Conservation (phyloP, 1,140 invertebrate genomes). For the Pollicipes pollicipes region DNA sequence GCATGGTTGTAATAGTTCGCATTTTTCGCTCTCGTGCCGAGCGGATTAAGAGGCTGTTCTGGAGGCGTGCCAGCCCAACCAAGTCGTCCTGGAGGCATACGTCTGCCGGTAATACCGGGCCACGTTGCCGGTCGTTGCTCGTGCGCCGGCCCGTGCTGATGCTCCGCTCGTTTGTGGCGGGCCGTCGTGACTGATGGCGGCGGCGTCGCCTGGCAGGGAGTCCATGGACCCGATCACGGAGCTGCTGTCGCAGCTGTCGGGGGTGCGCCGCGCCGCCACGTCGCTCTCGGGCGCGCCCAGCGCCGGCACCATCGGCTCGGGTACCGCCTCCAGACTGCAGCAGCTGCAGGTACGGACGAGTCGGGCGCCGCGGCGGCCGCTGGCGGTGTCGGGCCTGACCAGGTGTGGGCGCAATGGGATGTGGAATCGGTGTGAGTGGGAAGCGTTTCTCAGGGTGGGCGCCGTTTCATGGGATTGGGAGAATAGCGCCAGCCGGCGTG, state of each 20-base stretch:
- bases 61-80: too few relatives aligned
- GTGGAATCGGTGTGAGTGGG: too few relatives aligned
- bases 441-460: too few relatives aligned
- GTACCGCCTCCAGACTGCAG: constrained; percentile 24
- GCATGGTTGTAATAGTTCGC: too few relatives aligned
- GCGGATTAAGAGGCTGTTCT: too few relatives aligned
- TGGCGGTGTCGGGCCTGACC: too few relatives aligned
- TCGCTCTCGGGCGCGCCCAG: constrained; percentile 12
- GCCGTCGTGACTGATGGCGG: constrained; percentile 17
- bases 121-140: neutral
- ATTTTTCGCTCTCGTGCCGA: too few relatives aligned
- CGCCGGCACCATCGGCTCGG: constrained; percentile 8
- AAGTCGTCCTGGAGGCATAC: too few relatives aligned
- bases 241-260: constrained; percentile 75
- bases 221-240: constrained; percentile 87
- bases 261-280: constrained; percentile 46
- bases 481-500: too few relatives aligned
- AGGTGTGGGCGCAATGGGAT: too few relatives aligned
- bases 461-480: too few relatives aligned
- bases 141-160: neutral
- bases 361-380: constrained; percentile 23
- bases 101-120: too few relatives aligned
- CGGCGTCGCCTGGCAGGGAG: constrained; percentile 41
- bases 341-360: constrained; percentile 23
- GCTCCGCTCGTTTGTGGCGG: neutral